Evolutionary conservation across 2,888 invertebrate genomes (phyloP), one percentile per base, ranked within the genome.

Genomic region (Bursaphelenchus okinawaensis): DNA sequence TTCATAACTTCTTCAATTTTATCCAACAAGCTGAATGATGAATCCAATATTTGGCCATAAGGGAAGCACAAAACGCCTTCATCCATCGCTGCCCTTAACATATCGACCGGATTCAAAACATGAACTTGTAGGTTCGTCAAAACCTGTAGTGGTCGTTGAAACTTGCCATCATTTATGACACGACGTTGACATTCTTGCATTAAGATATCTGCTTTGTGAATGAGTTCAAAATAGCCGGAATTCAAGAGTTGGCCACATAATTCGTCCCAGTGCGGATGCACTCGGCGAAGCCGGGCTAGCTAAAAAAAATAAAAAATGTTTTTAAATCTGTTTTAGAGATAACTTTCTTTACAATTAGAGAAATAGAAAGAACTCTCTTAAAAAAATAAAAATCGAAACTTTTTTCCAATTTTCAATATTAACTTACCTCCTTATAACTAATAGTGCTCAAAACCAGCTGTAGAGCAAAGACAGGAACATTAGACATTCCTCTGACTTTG

Each of bases 41-140:
- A 71, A 68, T 80, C 80, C 26, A 80, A 69, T 31, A 80, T 71
- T 2, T 72, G 56, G 19, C 80, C 80, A 62, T 80, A 80, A 2
- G 80, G 80, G 57, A 80, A 80, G 57, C 80, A 80, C 40, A 78
- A 71, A 27, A 80, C 78, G 31, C 79, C 80, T 71, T 80, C 80
- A 64, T 80, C 80, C 57, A 80, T 65, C 7, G 78, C 75, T 1
- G 80, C 78, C 62, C 80, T 68, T 72, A 80, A 73, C 16, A 77
- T 68, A 67, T 80, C 80, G 8, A 80, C 78, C 7, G 78, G 78
- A 65, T 80, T 80, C 50, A 80, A 66, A 54, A 81, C 75, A 62
- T 80, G 78, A 7, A 80, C 78, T 65, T 80, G 78, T 31, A 74
- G 62, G 28, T 75, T 76, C 26, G 80, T 80, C 7, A 80, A 64